Percentiles rank a stretch among this genome's conserved stretches.
Conservation (phyloP, 1,140 invertebrate species). For the Drosophila nigrodunni region DNA sequence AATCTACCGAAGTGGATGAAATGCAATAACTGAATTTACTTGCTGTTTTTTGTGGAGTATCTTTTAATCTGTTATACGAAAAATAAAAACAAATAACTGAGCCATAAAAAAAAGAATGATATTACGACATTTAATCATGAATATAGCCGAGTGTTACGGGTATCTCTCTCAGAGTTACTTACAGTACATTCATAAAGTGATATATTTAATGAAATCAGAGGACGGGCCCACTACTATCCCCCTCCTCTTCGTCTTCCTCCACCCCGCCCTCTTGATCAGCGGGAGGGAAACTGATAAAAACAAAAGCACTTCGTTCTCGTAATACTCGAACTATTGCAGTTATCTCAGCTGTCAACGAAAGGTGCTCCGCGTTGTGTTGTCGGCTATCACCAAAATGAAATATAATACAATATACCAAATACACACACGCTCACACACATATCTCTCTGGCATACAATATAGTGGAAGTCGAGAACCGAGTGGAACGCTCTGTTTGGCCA, state of each 20-base stretch:
- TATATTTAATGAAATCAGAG: constrained; percentile 60
- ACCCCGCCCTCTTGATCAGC: not conserved
- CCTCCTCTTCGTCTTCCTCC: not conserved
- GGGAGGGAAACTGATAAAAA: constrained; percentile 42
- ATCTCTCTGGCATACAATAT: not conserved
- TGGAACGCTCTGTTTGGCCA: constrained; percentile 24
- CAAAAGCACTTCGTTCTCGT: constrained; percentile 39
- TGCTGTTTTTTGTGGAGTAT: constrained; percentile 20
- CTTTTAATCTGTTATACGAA: constrained; percentile 26
- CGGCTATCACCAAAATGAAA: constrained; percentile 75
- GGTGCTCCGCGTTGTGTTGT: constrained; percentile 35
- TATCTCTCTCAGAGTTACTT: constrained; percentile 11
- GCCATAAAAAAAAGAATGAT: constrained; percentile 5
- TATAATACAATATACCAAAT: constrained; percentile 70
- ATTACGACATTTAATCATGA: constrained; percentile 7
- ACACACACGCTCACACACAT: constrained; percentile 16
- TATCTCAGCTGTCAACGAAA: constrained; percentile 57
- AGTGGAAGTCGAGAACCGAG: constrained; percentile 1
- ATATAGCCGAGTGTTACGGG: constrained; percentile 1
- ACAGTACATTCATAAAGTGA: constrained; percentile 26
- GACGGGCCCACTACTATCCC: constrained; percentile 8
- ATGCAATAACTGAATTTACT: constrained; percentile 1
- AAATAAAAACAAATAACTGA: constrained; percentile 7
- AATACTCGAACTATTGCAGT: constrained; percentile 51
- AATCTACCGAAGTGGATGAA: not conserved